phyloP scores from a whole-genome alignment of 2,888 invertebrate species.

The Belgica antarctica region DNA sequence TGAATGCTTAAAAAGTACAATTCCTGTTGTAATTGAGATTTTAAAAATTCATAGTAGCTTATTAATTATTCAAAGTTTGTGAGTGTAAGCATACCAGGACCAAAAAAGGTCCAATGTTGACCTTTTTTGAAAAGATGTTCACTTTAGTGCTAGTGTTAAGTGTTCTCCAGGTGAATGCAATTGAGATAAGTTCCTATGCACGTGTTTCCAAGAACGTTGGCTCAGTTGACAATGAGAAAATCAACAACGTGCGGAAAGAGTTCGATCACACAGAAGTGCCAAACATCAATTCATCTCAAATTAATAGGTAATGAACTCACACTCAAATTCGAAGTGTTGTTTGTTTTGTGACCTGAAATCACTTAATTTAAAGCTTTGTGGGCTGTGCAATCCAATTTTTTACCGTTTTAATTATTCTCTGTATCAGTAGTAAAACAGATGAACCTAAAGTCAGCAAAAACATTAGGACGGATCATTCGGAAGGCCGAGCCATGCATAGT shows the following conservation, averaged over 20 bases:
- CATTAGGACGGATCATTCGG: no score
- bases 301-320: conserved; percentile 16
- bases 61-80: conserved; percentile 35
- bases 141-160: conserved; percentile 32
- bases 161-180: background rate
- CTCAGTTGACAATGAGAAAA: conserved; percentile 34
- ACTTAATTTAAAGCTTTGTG: no score
- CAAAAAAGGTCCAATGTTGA: background rate
- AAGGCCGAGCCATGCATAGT: conserved; percentile 41
- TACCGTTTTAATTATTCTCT: no score
- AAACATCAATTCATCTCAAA: background rate
- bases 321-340: no score
- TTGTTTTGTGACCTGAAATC: no score
- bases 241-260: background rate
- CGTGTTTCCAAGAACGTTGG: conserved; percentile 47
- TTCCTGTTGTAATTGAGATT: conserved; percentile 24
- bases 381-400: no score
- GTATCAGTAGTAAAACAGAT: background rate
- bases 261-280: conserved; percentile 1
- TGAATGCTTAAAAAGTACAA: conserved; percentile 12
- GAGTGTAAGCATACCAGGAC: no score
- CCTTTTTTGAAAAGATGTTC: background rate
- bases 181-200: conserved; percentile 45
- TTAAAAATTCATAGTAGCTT: conserved; percentile 36
- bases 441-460: no score